Evolutionary conservation across 1,140 invertebrate species (phyloP).

Genomic region (Eumeta japonica): DNA sequence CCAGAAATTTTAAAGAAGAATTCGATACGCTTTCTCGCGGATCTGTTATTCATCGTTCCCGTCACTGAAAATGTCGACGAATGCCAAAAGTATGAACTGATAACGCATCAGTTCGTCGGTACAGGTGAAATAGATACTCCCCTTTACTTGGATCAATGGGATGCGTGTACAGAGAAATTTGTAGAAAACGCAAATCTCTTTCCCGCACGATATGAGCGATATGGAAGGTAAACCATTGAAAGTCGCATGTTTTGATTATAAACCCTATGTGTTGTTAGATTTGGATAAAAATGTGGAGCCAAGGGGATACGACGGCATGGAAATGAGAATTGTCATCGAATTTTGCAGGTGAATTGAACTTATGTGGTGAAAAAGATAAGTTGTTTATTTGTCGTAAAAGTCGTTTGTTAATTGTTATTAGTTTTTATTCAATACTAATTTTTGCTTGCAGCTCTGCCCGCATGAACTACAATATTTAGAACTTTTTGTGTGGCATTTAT

Average conservation of each 20-base stretch:
- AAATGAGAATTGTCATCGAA: constrained; percentile 41
- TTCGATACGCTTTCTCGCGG: constrained; percentile 27
- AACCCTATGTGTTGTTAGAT: constrained; percentile 42
- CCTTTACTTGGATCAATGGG: constrained; percentile 31
- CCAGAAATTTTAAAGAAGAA: constrained; percentile 26
- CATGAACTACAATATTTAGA: too few species aligned
- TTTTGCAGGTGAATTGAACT: constrained; percentile 47
- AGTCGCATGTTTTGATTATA: constrained; percentile 43
- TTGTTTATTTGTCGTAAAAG: too few species aligned
- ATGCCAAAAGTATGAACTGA: constrained; percentile 28
- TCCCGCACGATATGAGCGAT: constrained; percentile 38
- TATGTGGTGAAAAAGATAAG: too few species aligned
- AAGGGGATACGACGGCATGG: constrained; percentile 33
- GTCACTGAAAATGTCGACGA: constrained; percentile 3
- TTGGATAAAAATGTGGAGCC: constrained; percentile 22
- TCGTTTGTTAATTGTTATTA: too few species aligned
- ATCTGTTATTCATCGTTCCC: constrained; percentile 27
- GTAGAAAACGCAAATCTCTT: constrained; percentile 28
- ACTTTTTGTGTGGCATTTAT: too few species aligned
- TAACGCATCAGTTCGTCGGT: constrained; percentile 40
- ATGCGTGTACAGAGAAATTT: constrained; percentile 28
- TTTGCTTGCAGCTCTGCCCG: too few species aligned
- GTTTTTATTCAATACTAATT: too few species aligned
- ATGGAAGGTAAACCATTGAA: constrained; percentile 35
- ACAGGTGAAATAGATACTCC: constrained; percentile 16